A percentile compares a stretch with the other conserved stretches of the same genome.
Conservation (phyloP, 35 echinoderm and acorn worm genomes). For the Stichopus chloronotus region DNA sequence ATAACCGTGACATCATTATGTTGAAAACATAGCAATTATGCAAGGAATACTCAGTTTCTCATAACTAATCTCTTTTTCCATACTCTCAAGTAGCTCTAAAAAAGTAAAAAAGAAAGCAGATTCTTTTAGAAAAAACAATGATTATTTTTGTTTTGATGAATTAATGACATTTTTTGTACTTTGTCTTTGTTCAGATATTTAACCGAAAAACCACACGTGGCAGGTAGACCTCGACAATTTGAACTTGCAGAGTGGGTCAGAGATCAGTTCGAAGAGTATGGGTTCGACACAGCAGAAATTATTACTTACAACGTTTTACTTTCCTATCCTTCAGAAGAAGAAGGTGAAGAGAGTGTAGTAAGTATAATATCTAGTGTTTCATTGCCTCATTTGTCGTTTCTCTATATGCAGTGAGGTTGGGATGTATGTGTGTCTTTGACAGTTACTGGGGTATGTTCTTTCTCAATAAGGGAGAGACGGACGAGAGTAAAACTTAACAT, state of each 20-base stretch:
- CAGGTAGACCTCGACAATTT: slow-evolving; percentile 57
- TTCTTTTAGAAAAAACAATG: too few relatives aligned
- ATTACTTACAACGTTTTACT: slow-evolving; percentile 77
- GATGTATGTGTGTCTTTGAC: background rate
- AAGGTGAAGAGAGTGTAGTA: slow-evolving; percentile 82
- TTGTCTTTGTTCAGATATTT: slow-evolving; percentile 57
- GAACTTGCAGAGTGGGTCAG: slow-evolving; percentile 71
- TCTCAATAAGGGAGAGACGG: background rate
- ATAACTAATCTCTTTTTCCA: too few relatives aligned
- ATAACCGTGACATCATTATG: too few relatives aligned
- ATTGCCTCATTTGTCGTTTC: too few relatives aligned
- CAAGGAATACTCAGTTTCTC: too few relatives aligned
- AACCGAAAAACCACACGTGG: slow-evolving; percentile 79
- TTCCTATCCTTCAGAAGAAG: slow-evolving; percentile 73
- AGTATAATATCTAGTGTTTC: background rate
- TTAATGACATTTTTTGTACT: too few relatives aligned
- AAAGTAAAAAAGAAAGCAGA: too few relatives aligned
- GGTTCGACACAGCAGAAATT: slow-evolving; percentile 67
- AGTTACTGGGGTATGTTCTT: background rate
- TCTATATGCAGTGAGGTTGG: background rate
- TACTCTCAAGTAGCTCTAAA: too few relatives aligned
- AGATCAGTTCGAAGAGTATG: slow-evolving; percentile 49
- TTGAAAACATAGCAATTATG: too few relatives aligned
- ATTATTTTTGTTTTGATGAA: too few relatives aligned
- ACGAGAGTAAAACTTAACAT: too few relatives aligned